phyloP scores from a whole-genome alignment of 2,113 vertebrate species.

The Silurus meridionalis region DNA sequence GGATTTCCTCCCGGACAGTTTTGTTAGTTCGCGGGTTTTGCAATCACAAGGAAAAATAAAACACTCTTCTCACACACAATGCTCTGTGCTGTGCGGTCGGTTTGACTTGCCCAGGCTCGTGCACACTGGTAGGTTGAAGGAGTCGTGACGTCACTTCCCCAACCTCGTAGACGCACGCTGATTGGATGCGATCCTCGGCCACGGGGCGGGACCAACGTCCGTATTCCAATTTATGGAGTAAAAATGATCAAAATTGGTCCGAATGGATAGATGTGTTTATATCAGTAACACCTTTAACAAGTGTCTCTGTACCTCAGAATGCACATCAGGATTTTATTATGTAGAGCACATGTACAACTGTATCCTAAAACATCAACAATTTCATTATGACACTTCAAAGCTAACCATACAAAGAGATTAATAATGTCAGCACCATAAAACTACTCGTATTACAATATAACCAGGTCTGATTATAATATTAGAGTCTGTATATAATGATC shows the following conservation, averaged over 20 bases:
- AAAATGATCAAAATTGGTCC: not conserved
- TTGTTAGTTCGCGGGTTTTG: conserved; percentile 17
- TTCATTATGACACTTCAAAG: conserved; percentile 11
- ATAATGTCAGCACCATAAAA: not conserved
- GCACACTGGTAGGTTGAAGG: conserved; percentile 27
- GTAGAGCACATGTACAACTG: not conserved
- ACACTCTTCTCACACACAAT: not conserved
- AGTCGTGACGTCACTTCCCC: conserved; percentile 47
- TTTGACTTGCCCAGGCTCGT: conserved; percentile 16
- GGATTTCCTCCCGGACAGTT: not conserved
- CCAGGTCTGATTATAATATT: not conserved
- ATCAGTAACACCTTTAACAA: not conserved
- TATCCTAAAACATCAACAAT: not conserved
- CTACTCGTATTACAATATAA: not conserved
- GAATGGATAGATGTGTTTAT: not conserved
- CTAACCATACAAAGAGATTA: not conserved
- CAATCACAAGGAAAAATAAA: conserved; percentile 20
- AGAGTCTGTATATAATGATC: not conserved
- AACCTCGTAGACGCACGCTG: not conserved
- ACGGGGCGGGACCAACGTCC: conserved; percentile 29
- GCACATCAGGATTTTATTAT: not conserved
- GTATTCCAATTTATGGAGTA: not conserved
- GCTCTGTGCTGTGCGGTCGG: conserved; percentile 15
- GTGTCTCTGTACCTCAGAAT: not conserved
- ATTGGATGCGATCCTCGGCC: conserved; percentile 48